phyloP scores from a whole-genome alignment of 2,888 invertebrate genomes.

The Drosophila setosimentum region DNA sequence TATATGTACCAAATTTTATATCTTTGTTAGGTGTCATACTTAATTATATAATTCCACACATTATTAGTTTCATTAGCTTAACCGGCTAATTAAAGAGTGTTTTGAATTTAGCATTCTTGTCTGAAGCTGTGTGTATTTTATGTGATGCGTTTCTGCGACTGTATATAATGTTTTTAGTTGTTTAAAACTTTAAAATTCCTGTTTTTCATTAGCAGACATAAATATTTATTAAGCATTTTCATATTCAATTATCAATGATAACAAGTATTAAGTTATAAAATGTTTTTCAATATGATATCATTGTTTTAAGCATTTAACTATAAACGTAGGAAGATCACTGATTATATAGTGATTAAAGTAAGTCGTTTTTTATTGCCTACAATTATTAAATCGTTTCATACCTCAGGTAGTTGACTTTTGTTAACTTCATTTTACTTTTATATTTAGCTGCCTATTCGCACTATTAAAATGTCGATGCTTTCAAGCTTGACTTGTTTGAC shows the following conservation, averaged over 20 bases:
- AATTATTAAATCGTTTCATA: neutral
- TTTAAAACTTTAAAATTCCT: neutral
- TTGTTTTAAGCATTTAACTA: neutral
- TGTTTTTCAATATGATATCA: conserved; percentile 5
- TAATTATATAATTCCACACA: neutral
- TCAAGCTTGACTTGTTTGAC: conserved; percentile 2
- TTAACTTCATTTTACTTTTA: conserved; percentile 15
- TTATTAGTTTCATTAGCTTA: conserved; percentile 5
- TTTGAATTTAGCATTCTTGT: neutral
- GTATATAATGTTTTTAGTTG: neutral
- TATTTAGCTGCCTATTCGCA: conserved; percentile 22
- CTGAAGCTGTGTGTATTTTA: neutral
- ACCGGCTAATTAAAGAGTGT: neutral
- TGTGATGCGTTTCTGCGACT: neutral
- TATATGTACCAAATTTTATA: neutral
- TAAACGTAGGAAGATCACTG: neutral
- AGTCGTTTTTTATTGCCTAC: neutral
- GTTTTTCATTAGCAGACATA: neutral
- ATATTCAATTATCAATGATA: neutral
- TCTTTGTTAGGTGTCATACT: neutral
- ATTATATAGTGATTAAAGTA: neutral
- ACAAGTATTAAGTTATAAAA: conserved; percentile 2
- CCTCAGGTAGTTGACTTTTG: conserved; percentile 14
- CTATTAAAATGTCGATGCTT: neutral
- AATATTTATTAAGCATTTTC: neutral